Conservation (phyloP, 1,140 invertebrate genomes). For the Penaeus indicus region DNA sequence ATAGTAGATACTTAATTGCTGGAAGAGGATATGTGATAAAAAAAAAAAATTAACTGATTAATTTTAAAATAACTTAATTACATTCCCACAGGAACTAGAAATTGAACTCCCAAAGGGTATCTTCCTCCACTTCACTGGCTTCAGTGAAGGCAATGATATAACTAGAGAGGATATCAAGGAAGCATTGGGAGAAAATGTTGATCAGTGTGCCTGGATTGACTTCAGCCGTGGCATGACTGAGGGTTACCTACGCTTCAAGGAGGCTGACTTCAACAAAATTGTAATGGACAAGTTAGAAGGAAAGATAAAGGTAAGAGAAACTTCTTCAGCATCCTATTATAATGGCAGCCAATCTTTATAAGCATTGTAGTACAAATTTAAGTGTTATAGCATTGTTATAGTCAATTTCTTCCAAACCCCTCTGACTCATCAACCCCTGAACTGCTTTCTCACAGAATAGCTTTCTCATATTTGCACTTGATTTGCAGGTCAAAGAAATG, state of each 20-base stretch:
- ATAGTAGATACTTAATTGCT: conserved; percentile 44
- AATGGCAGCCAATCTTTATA: background rate
- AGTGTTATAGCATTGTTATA: background rate
- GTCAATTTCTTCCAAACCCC: background rate
- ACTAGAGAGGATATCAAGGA: conserved; percentile 80
- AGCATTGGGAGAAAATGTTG: conserved; percentile 75
- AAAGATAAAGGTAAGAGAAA: conserved; percentile 56
- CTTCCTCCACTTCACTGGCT: conserved; percentile 78
- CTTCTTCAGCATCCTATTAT: too few species aligned
- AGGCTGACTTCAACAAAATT: conserved; percentile 79
- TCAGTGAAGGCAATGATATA: conserved; percentile 74
- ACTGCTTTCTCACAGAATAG: background rate
- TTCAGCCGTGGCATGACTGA: conserved; percentile 80
- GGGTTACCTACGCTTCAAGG: conserved; percentile 80
- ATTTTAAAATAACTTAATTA: background rate
- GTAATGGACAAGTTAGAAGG: conserved; percentile 76
- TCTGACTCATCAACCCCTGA: background rate
- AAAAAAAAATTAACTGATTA: background rate
- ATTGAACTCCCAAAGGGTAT: conserved; percentile 78
- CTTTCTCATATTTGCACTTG: background rate
- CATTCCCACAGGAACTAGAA: conserved; percentile 62
- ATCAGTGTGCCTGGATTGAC: conserved; percentile 81
- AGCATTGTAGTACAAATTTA: background rate
- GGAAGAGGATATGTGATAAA: background rate
- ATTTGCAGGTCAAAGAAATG: conserved; percentile 41